These are phyloP conservation scores for Xenentodon cancila DNA, from an alignment of 2,797 vertebrate genomes.

Conservation along the genomic window DNA sequence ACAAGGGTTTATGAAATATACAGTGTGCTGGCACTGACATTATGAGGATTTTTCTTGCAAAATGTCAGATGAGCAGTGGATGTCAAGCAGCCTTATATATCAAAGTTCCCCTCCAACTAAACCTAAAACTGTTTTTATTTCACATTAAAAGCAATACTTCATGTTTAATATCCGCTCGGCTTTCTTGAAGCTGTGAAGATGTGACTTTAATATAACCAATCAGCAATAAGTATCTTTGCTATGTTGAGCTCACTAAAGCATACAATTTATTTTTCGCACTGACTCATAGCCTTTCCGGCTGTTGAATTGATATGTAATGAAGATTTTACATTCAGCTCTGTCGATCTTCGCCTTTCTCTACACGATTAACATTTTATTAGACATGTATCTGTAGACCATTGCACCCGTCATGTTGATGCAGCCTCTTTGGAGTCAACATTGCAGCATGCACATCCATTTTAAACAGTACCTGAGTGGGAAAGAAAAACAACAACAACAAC, in stretches of 20 bases:
- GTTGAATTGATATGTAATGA: background rate
- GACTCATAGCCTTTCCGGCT: background rate
- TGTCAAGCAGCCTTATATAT: slow-evolving; percentile 42
- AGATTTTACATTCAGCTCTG: slow-evolving; percentile 22
- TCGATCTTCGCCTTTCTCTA: slow-evolving; percentile 18
- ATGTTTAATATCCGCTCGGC: slow-evolving; percentile 25
- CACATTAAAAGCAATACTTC: background rate
- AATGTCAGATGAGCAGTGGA: slow-evolving; percentile 48
- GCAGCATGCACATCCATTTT: slow-evolving; percentile 6
- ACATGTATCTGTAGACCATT: background rate
- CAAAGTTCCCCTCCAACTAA: slow-evolving; percentile 36
- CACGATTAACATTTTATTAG: slow-evolving; percentile 36
- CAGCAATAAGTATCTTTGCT: background rate
- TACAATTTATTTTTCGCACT: background rate
- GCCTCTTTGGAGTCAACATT: background rate
- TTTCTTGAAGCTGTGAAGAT: slow-evolving; percentile 12
- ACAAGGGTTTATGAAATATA: slow-evolving; percentile 8
- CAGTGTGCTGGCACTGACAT: slow-evolving; percentile 17
- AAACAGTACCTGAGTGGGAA: too few relatives aligned
- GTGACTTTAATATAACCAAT: background rate
- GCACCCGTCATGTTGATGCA: slow-evolving; percentile 22
- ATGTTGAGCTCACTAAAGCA: background rate
- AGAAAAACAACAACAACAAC: too few relatives aligned
- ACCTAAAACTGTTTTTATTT: slow-evolving; percentile 9
- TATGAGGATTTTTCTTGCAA: slow-evolving; percentile 13